These are phyloP conservation scores for Palythoa grandis DNA, from an alignment of 92 coral and sea anemone genomes.

Conservation along the genomic window DNA sequence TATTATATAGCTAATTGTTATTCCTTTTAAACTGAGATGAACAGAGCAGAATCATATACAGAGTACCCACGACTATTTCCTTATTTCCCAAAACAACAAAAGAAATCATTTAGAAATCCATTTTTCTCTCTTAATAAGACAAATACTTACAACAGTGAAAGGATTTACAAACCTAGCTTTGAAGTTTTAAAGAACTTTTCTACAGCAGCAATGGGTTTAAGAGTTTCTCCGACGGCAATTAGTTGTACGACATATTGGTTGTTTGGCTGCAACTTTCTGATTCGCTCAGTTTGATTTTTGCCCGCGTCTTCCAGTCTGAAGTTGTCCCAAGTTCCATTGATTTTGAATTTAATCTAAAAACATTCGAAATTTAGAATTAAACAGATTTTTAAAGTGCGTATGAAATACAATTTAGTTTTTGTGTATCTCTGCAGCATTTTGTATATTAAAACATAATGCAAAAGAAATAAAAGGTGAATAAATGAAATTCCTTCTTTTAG, in stretches of 20 bases:
- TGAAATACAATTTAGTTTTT: too few relatives aligned
- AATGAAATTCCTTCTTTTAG: too few relatives aligned
- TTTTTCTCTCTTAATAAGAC: neutral
- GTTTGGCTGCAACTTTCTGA: slow-evolving; percentile 46
- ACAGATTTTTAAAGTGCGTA: too few relatives aligned
- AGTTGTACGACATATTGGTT: slow-evolving; percentile 57
- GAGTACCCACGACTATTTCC: too few relatives aligned
- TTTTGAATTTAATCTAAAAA: slow-evolving; percentile 13
- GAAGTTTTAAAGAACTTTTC: slow-evolving; percentile 21
- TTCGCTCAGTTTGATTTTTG: neutral
- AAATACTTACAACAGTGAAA: neutral
- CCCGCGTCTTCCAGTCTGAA: slow-evolving; percentile 15
- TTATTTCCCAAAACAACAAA: too few relatives aligned
- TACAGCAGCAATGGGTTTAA: slow-evolving; percentile 15
- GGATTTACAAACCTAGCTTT: slow-evolving; percentile 24
- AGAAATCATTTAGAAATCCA: too few relatives aligned
- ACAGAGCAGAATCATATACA: too few relatives aligned
- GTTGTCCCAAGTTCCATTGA: slow-evolving; percentile 6
- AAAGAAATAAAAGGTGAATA: too few relatives aligned
- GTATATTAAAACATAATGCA: too few relatives aligned
- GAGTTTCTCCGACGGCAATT: slow-evolving; percentile 25
- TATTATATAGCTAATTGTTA: too few relatives aligned
- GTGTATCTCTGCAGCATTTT: too few relatives aligned
- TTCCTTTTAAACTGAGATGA: too few relatives aligned
- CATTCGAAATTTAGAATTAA: neutral